phyloP scores from a whole-genome alignment of 2,888 invertebrate species.

The Nomada hirtipes region DNA sequence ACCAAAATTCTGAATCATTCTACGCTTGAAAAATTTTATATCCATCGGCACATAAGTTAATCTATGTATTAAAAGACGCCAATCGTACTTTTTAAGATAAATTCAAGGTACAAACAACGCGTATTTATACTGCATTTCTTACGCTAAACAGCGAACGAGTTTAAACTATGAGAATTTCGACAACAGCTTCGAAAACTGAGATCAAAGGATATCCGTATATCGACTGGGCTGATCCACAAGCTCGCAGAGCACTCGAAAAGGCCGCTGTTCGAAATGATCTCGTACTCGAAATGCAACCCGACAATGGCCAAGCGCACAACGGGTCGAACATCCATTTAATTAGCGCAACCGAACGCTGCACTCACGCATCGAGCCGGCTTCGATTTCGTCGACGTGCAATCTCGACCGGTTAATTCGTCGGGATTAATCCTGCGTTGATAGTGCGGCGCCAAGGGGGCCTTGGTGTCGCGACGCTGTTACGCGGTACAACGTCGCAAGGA shows the following conservation, averaged over 20 bases:
- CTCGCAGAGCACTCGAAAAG: not conserved
- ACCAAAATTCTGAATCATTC: too few species aligned
- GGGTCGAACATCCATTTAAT: conserved; percentile 59
- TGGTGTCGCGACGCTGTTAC: conserved; percentile 50
- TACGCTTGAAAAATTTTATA: too few species aligned
- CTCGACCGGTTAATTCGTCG: conserved; percentile 65
- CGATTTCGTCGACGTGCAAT: conserved; percentile 58
- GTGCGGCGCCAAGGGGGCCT: conserved; percentile 36
- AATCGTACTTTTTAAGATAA: too few species aligned
- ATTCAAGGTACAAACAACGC: too few species aligned
- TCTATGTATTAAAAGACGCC: too few species aligned
- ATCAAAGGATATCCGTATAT: not conserved
- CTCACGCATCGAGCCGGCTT: conserved; percentile 29
- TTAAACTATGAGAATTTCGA: too few species aligned
- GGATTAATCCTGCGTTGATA: conserved; percentile 70
- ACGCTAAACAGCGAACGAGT: too few species aligned
- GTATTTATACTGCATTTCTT: too few species aligned
- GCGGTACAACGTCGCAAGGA: conserved; percentile 9
- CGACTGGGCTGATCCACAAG: not conserved
- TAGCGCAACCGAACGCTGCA: conserved; percentile 42
- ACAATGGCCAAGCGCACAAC: not conserved
- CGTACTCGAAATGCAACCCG: conserved; percentile 1
- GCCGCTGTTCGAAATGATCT: not conserved
- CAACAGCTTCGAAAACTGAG: not conserved
- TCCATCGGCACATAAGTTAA: too few species aligned